A percentile compares a stretch with the other conserved stretches of the same genome.
Evolutionary conservation across 2,797 vertebrate species (phyloP).

Genomic region (Cygnus olor): DNA sequence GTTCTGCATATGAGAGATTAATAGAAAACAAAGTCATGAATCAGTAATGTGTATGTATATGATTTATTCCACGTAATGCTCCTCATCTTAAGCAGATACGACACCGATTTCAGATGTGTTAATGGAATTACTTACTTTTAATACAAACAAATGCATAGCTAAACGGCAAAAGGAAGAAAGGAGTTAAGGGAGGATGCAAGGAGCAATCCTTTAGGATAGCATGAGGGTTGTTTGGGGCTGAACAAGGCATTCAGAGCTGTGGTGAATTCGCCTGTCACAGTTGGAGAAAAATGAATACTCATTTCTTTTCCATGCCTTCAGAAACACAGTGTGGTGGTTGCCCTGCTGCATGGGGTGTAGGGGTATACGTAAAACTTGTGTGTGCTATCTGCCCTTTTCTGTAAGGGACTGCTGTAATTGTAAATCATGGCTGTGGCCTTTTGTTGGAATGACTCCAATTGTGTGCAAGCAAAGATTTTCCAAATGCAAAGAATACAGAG

Average conservation of each 20-base stretch:
- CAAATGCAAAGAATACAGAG: background rate
- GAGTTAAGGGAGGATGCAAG: background rate
- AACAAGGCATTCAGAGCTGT: background rate
- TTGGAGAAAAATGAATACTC: background rate
- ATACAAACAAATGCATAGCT: background rate
- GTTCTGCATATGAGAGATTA: background rate
- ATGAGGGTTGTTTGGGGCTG: background rate
- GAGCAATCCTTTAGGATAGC: background rate
- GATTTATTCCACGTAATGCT: background rate
- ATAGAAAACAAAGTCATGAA: background rate
- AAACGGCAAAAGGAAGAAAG: background rate
- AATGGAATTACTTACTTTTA: background rate
- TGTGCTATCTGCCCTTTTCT: background rate
- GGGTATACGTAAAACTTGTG: no score
- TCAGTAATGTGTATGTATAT: background rate
- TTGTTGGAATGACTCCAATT: background rate
- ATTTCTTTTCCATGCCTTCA: fast-evolving
- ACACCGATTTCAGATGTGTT: background rate
- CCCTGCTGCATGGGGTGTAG: no score
- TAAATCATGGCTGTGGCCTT: background rate
- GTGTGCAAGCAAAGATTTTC: background rate
- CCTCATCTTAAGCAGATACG: background rate
- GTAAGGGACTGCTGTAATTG: background rate
- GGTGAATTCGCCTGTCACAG: background rate
- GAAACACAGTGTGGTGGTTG: background rate